A percentile compares a stretch with the other conserved stretches of the same genome.
These are phyloP conservation scores for Adrianichthys oophorus DNA, from an alignment of 2,797 vertebrate genomes.

Conservation along the genomic window DNA sequence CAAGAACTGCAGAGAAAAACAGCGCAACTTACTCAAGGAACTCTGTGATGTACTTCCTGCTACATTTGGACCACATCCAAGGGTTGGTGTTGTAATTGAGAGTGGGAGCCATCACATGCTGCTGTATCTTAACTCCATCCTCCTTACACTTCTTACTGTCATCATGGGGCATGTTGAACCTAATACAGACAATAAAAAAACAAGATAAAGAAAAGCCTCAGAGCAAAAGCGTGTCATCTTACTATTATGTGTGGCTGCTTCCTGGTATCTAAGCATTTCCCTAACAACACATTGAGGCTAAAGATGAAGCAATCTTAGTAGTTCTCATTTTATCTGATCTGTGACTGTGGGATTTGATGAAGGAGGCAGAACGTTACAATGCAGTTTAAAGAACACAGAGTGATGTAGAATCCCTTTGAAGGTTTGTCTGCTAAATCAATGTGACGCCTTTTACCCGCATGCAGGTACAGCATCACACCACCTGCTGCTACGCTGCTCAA, in stretches of 20 bases:
- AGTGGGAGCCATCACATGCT: slow-evolving; percentile 97
- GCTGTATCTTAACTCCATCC: slow-evolving; percentile 92
- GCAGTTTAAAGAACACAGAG: too few relatives aligned
- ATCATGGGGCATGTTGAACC: slow-evolving; percentile 99
- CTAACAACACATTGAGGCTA: too few relatives aligned
- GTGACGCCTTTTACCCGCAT: slow-evolving; percentile 9
- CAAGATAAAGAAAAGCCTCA: neutral
- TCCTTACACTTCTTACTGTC: slow-evolving; percentile 98
- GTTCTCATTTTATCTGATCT: too few relatives aligned
- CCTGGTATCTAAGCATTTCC: too few relatives aligned
- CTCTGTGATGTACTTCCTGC: slow-evolving; percentile 98
- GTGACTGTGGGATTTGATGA: too few relatives aligned
- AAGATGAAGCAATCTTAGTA: too few relatives aligned
- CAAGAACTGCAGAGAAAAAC: slow-evolving; percentile 10
- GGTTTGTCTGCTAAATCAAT: slow-evolving; percentile 19
- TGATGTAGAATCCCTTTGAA: slow-evolving; percentile 4
- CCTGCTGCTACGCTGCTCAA: slow-evolving; percentile 29
- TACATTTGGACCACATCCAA: slow-evolving; percentile 99
- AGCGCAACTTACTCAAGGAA: slow-evolving; percentile 92
- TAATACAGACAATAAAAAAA: slow-evolving; percentile 48
- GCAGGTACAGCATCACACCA: slow-evolving; percentile 31
- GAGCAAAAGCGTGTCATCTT: too few relatives aligned
- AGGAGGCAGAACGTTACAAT: too few relatives aligned
- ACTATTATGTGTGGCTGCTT: too few relatives aligned
- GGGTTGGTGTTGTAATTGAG: slow-evolving; percentile 97